Evolutionary conservation across 2,888 invertebrate genomes (phyloP), one percentile per base, ranked within the genome.

Genomic region (Dicyrtomina minuta): DNA sequence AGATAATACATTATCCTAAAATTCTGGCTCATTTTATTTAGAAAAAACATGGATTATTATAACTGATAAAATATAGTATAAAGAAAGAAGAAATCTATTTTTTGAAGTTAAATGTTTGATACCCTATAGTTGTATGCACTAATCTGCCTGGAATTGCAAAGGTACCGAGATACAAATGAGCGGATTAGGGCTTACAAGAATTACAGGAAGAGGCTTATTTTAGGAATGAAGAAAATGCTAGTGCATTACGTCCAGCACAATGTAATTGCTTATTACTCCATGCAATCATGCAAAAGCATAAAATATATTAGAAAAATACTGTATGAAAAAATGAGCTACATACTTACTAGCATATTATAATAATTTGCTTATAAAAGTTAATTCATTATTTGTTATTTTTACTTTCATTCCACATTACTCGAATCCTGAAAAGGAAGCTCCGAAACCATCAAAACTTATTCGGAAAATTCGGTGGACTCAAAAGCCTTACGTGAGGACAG

Each of bases 81-180:
- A 46, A 46, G 15, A 17, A 17, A 15, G 13, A 46, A 17, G 46
- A 4, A 8, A 46, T 17, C 17, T 13, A 8, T 46, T 46, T 15
- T 8, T 8, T 46, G 15, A 46, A 17, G 46, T 17, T 46, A 46
- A 17, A 46, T 46, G 8, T 51, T 51, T 20, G 20, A 51, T 51
- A 10, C 17, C 24, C 13, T 22, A 24, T 44, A 61, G 61, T 46
- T 61, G 13, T 61, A 24, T 20, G 41, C 41, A 12, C 22, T 61
- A 5, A 61, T 61, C 6, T 61, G 61, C 22, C 15, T 61, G 10
- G 44, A 61, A 44, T 24, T 61, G 1, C 61, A 61, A 44, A 4
- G 41, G 13, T 51, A 39, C 17, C n/a, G 33, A 13, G 64, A 64
- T 13, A 49, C 27, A n/a, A 1, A 12, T 15, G 64, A 64, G 15